These are phyloP conservation scores for Eulemur coronatus DNA, from an alignment of 2,797 vertebrate genomes.

Conservation along the genomic window DNA sequence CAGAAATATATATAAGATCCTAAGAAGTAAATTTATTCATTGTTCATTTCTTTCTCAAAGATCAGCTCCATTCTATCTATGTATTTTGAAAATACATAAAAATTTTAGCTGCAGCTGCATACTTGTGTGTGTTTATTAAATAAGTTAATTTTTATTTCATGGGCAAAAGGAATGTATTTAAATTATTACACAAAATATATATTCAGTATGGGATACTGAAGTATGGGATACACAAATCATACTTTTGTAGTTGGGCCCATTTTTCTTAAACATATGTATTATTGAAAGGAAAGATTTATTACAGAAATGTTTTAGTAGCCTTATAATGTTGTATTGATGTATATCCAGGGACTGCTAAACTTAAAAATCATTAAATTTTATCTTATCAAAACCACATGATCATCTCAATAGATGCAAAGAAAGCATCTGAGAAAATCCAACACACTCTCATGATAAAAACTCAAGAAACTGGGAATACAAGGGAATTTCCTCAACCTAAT, in stretches of 20 bases:
- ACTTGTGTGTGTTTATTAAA: background rate
- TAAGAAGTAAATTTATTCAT: background rate
- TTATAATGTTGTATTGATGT: background rate
- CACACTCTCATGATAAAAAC: background rate
- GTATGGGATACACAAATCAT: background rate
- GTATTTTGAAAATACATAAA: background rate
- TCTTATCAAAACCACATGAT: background rate
- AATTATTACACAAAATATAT: background rate
- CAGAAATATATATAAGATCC: background rate
- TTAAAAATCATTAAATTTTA: background rate
- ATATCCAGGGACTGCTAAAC: background rate
- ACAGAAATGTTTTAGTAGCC: background rate
- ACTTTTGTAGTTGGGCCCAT: background rate
- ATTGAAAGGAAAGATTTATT: constrained; percentile 14
- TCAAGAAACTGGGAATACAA: background rate
- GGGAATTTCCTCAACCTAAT: background rate
- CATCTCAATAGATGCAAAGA: background rate
- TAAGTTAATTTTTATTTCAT: constrained; percentile 14
- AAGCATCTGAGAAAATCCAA: background rate
- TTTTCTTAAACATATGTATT: background rate
- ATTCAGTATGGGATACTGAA: background rate
- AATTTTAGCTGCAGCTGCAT: background rate
- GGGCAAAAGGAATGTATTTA: background rate
- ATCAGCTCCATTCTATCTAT: background rate
- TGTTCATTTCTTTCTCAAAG: background rate